Evolutionary conservation across 2,888 invertebrate species (phyloP), one percentile per base, ranked within the genome.

Genomic region (Neoaliturus tenellus): DNA sequence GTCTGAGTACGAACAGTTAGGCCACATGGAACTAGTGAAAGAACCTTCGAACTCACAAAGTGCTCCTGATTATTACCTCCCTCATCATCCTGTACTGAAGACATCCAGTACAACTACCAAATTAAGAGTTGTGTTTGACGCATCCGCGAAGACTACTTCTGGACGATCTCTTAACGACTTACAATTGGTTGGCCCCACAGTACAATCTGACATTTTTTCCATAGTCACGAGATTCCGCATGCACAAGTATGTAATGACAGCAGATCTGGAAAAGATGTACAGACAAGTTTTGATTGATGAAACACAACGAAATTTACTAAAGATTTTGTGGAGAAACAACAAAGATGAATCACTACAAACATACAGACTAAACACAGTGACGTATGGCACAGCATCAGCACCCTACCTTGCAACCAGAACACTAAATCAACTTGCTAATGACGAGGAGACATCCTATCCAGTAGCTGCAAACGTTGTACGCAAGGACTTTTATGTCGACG

Each of bases 211-310:
- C 28, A 23, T 75, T 25, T 44, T 75, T 14, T 48, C 75, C 6
- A 44, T 48, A 5, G 5, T 75, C 25, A 0, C 12, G 0, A 44
- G 48, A 28, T 75, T 44, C 75, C 14, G 75, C 17, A 75, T 17
- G 6, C 75, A 75, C 17, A 75, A 2, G 1, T 25, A 20, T 48
- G 75, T 28, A n/a, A 5, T 62, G 14, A 62, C 62, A 2, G 62
- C 62, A 8, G 88, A 89, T 58, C 84, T 89, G 20, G 87, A 84
- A 23, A 88, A 88, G 78, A 88, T 88, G 87, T 89, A 87, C 55
- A 81, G 87, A 1, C 88, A 88, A 62, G 84, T 89, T 10, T 10
- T 35, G 0, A 35, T 88, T 0, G 62, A 84, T 31, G 69, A 80
- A 0, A 71, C 75, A 17, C 86, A 88, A 58, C n/a, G 75, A 10